Evolutionary conservation across 2,797 vertebrate species (phyloP).

Genomic region (Hephaestus fuliginosus): DNA sequence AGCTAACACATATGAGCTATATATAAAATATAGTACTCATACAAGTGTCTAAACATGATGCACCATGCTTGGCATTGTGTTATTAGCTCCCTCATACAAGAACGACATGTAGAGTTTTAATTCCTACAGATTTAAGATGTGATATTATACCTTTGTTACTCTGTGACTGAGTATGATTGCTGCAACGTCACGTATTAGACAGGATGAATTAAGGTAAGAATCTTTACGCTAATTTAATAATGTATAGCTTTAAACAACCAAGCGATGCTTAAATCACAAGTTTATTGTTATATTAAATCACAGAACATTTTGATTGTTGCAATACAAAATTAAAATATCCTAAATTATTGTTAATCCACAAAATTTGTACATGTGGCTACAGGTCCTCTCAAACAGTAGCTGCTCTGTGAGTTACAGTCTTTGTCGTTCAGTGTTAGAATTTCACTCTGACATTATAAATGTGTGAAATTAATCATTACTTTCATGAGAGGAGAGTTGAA

Average conservation of each 20-base stretch:
- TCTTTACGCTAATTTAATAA: neutral
- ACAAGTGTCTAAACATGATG: neutral
- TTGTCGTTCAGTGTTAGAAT: neutral
- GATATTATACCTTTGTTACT: neutral
- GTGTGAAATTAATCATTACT: no score
- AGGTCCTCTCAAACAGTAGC: no score
- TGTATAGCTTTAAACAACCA: neutral
- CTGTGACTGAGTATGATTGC: no score
- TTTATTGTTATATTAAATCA: neutral
- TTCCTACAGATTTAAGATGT: neutral
- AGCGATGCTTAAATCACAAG: neutral
- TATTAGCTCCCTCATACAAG: neutral
- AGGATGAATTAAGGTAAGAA: no score
- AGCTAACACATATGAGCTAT: neutral
- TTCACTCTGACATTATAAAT: no score
- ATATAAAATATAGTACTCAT: neutral
- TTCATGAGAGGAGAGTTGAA: no score
- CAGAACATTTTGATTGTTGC: neutral
- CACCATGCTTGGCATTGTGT: neutral
- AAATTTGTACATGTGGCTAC: neutral
- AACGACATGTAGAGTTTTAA: neutral
- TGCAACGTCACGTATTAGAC: no score
- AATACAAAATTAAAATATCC: neutral
- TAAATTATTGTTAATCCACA: neutral
- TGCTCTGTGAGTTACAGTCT: neutral